A percentile compares a stretch with the other conserved stretches of the same genome.
Conservation (phyloP, 2,797 vertebrate genomes). For the Aeoliscus strigatus region DNA sequence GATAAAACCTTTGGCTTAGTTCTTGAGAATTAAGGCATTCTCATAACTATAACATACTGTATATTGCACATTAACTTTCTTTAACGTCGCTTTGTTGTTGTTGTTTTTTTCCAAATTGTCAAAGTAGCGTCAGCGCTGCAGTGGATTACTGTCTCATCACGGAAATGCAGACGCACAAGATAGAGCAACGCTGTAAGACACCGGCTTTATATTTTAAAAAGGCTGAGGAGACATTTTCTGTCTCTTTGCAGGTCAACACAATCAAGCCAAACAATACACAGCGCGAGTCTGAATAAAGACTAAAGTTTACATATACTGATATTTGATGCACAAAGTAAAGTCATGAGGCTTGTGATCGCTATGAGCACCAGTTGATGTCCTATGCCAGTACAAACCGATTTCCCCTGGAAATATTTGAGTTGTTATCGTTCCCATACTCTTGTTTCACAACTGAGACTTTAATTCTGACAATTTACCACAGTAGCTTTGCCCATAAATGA, state of each 20-base stretch:
- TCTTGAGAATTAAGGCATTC: too few relatives aligned
- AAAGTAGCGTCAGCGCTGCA: too few relatives aligned
- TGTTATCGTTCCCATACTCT: conserved; percentile 16
- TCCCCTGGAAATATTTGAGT: conserved; percentile 26
- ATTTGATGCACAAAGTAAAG: conserved; percentile 40
- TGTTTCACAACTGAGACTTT: conserved; percentile 57
- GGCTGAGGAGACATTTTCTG: too few relatives aligned
- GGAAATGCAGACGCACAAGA: too few relatives aligned
- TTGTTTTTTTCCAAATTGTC: too few relatives aligned
- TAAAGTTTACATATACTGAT: conserved; percentile 37
- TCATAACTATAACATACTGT: too few relatives aligned
- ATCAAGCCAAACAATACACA: conserved; percentile 18
- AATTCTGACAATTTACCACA: conserved; percentile 57
- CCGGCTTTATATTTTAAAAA: conserved; percentile 2
- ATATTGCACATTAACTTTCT: too few relatives aligned
- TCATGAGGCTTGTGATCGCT: conserved; percentile 23
- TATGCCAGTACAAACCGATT: conserved; percentile 37
- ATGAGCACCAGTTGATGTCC: conserved; percentile 5
- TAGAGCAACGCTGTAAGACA: too few relatives aligned
- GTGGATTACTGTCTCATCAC: too few relatives aligned
- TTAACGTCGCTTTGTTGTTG: too few relatives aligned
- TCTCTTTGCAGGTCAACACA: conserved; percentile 13
- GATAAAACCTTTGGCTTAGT: too few relatives aligned
- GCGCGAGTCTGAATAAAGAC: conserved; percentile 27
- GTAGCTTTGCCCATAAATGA: conserved; percentile 50